Base-by-base conservation (phyloP, 1,140 invertebrate genomes). In the Pantala flavescens region DNA sequence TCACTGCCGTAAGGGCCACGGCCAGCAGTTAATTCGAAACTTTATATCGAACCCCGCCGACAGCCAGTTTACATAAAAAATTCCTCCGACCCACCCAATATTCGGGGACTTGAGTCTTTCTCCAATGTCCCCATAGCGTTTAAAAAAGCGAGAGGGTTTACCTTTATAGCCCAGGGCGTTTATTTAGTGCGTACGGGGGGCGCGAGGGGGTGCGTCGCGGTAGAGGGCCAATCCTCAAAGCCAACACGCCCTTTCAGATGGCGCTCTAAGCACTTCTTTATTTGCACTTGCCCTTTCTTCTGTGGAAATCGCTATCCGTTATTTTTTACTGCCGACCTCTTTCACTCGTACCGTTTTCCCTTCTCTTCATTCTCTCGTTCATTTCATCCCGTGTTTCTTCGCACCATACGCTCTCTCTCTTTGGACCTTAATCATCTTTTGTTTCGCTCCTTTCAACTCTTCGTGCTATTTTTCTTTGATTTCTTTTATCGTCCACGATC, bases 251-350 rank as follows among this genome's bases (percentile, higher is more conserved):
- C 49, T 19, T 63, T 63, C 12, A 16, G n/a, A 63, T 63, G 49
- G 49, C 49, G 16, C 49, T 21, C 16, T 63, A 63, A 63, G 49
- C 49, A 63, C 49, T 63, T 63, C 49, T 63, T 63, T 63, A 63
- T 63, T 63, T 63, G 49, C n/a, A 21, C 49, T 63, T 63, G 14
- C 49, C 49, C 49, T 63, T 63, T 63, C 49, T 63, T 63, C n/a
- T 21, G 1, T 63, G 3, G n/a, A 21, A 63, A 63, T 63, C 49
- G 49, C n/a, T 63, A 63, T 21, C 49, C 49, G 49, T 63, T 63
- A 63, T 63, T 63, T 63, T 63, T 63, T 63, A 63, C 16, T 63
- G 49, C 49, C 49, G 14, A 16, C 49, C 49, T 21, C 49, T 63
- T 14, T 63, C 49, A 19, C 12, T 63, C n/a, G 2, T 14, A 63